Conservation (phyloP, 2,888 invertebrate species). For the Digitonthophagus gazella region DNA sequence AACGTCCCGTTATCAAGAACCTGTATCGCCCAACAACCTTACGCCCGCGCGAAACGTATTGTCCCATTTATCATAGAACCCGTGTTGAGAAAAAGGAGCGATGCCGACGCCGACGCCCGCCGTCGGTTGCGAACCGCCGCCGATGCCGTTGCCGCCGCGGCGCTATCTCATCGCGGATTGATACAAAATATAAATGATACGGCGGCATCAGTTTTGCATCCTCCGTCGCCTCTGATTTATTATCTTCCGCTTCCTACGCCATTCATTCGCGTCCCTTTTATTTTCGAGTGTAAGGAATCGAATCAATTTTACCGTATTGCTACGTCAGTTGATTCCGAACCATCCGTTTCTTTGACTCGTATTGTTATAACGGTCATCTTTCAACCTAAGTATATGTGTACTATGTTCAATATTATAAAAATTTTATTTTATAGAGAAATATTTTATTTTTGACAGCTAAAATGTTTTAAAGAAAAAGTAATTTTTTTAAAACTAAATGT, state of each 20-base stretch:
- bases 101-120: not conserved
- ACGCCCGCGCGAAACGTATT: conserved; percentile 35
- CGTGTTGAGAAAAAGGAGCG: conserved; percentile 27
- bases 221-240: conserved; percentile 41
- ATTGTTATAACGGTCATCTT: too few relatives aligned
- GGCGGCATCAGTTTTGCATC: conserved; percentile 42
- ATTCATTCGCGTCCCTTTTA: conserved; percentile 30
- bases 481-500: too few relatives aligned
- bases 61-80: conserved; percentile 40
- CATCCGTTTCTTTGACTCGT: not conserved
- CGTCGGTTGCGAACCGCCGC: conserved; percentile 25
- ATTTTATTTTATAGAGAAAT: too few relatives aligned
- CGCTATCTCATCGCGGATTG: conserved; percentile 44
- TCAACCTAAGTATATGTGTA: too few relatives aligned
- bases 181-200: conserved; percentile 46
- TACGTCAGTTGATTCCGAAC: not conserved
- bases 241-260: conserved; percentile 38
- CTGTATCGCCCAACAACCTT: conserved; percentile 18
- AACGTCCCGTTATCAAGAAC: conserved; percentile 24
- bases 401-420: too few relatives aligned
- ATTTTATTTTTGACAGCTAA: not conserved
- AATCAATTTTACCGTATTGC: conserved; percentile 9
- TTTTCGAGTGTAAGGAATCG: conserved; percentile 13
- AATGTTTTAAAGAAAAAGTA: too few relatives aligned
- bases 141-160: not conserved